These are phyloP conservation scores for Chrysomallon squamiferum DNA, from an alignment of 1,140 invertebrate species.

Conservation along the genomic window DNA sequence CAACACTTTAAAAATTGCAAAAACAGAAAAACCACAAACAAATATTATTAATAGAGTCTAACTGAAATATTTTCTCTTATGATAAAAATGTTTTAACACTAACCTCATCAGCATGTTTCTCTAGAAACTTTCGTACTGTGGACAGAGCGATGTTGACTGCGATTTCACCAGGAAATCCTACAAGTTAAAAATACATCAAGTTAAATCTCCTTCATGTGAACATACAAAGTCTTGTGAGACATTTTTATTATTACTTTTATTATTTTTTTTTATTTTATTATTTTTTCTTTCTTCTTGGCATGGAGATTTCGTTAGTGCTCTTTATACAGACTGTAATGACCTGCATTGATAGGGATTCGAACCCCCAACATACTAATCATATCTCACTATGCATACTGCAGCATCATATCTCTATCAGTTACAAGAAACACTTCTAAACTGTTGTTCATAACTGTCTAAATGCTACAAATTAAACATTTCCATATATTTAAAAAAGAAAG, in stretches of 20 bases:
- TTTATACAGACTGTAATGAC: not conserved
- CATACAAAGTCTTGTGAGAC: not conserved
- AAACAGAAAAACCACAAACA: no score
- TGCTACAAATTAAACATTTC: no score
- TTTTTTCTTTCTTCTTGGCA: not conserved
- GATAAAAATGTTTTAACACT: no score
- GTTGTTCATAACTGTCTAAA: no score
- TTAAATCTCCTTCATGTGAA: not conserved
- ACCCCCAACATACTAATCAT: not conserved
- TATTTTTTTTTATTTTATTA: not conserved
- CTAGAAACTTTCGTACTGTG: conserved; percentile 74
- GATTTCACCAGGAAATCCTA: conserved; percentile 77
- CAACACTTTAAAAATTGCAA: no score
- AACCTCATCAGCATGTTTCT: conserved; percentile 66
- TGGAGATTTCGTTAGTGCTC: not conserved
- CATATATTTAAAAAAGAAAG: no score
- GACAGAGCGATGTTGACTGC: conserved; percentile 77
- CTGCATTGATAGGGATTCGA: not conserved
- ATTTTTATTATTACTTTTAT: not conserved
- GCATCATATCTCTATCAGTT: no score
- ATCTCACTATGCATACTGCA: no score
- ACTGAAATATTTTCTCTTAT: no score
- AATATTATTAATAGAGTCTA: no score
- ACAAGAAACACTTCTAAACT: no score
- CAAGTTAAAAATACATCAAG: conserved; percentile 23